Evolutionary conservation across 2,888 invertebrate genomes (phyloP).

Genomic region (Troides oblongomaculatus): DNA sequence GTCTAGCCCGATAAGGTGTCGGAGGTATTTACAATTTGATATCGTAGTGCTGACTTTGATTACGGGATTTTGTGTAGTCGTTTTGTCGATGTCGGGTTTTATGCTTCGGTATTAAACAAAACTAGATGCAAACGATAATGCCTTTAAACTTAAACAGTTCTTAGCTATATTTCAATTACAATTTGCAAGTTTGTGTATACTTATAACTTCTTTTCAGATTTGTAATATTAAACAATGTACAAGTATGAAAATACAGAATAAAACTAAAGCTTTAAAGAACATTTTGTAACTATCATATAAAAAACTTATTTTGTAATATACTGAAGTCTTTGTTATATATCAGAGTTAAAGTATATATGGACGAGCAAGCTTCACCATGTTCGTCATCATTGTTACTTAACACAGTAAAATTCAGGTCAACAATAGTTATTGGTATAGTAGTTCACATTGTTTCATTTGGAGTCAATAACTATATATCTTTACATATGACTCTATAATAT

Average conservation of each 20-base stretch:
- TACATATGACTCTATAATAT: neutral
- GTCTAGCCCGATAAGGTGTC: slow-evolving; percentile 75
- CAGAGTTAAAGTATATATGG: too few species aligned
- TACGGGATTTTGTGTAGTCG: slow-evolving; percentile 49
- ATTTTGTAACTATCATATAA: too few species aligned
- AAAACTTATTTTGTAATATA: too few species aligned
- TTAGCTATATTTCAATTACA: neutral
- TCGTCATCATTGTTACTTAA: neutral
- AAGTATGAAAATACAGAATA: too few species aligned
- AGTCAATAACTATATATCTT: neutral
- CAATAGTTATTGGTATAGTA: too few species aligned
- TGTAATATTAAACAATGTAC: too few species aligned
- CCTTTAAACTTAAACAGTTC: neutral
- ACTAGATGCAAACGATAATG: slow-evolving; percentile 2
- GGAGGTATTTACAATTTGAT: slow-evolving; percentile 75
- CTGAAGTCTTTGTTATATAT: too few species aligned
- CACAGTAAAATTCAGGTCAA: neutral
- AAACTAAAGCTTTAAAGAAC: too few species aligned
- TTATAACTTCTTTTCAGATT: neutral
- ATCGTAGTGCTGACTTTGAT: slow-evolving; percentile 48
- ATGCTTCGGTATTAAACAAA: slow-evolving; percentile 30
- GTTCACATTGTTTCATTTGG: neutral
- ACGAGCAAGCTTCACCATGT: neutral
- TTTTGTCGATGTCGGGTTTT: slow-evolving; percentile 63
- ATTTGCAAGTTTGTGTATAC: neutral